phyloP scores from a whole-genome alignment of 2,888 invertebrate species.

The Hyppa rectilinea region DNA sequence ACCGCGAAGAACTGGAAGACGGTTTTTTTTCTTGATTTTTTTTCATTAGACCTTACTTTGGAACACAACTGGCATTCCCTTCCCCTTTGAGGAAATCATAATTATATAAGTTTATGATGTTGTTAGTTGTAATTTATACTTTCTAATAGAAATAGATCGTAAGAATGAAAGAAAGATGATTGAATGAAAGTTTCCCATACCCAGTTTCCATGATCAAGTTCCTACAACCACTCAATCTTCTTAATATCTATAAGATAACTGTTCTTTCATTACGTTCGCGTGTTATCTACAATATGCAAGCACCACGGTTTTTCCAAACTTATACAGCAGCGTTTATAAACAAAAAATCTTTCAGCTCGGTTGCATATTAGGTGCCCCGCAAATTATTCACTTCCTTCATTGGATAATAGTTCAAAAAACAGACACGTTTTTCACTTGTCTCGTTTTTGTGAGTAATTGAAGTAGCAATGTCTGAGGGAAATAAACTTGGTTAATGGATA shows the following conservation, averaged over 20 bases:
- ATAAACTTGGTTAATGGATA: constrained; percentile 29
- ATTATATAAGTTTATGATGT: too few species aligned
- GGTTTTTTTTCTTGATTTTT: neutral
- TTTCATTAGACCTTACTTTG: too few species aligned
- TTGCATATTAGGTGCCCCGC: constrained; percentile 54
- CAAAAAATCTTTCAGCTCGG: constrained; percentile 62
- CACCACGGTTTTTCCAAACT: constrained; percentile 13
- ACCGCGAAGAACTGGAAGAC: constrained; percentile 2
- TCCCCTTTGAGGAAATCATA: too few species aligned
- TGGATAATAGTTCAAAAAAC: constrained; percentile 57
- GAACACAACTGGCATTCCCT: too few species aligned
- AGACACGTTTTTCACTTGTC: constrained; percentile 47
- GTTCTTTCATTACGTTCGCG: constrained; percentile 7
- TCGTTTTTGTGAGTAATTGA: constrained; percentile 46
- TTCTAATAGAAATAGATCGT: too few species aligned
- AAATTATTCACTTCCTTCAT: constrained; percentile 64
- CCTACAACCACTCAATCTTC: too few species aligned
- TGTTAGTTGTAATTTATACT: too few species aligned
- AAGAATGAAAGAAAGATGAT: too few species aligned
- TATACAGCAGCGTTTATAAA: constrained; percentile 22
- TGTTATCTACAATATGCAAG: constrained; percentile 14
- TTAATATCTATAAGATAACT: neutral
- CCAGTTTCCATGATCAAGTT: neutral
- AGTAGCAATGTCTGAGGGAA: constrained; percentile 9
- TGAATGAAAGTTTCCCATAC: too few species aligned